These are phyloP conservation scores for Nowickia ferox DNA, from an alignment of 2,888 invertebrate genomes.

Conservation along the genomic window DNA sequence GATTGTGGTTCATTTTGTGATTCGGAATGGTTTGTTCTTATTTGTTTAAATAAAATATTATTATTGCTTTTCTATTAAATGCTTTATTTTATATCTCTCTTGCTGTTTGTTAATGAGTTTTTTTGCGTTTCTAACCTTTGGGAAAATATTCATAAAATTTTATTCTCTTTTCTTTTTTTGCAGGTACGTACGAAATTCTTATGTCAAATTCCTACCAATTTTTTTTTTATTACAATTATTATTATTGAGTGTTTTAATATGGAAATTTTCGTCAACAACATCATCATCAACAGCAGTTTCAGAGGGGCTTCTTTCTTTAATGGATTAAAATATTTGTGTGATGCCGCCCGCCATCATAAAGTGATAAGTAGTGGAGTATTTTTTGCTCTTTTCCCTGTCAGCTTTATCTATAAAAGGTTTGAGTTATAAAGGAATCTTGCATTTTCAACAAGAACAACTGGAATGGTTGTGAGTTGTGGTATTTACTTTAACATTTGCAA, in stretches of 20 bases:
- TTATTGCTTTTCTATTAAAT: neutral
- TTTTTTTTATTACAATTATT: conserved; percentile 23
- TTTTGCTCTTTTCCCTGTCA: neutral
- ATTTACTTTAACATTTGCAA: neutral
- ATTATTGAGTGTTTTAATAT: neutral
- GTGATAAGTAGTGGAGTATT: conserved; percentile 40
- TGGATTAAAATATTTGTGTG: conserved; percentile 28
- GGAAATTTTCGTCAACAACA: conserved; percentile 32
- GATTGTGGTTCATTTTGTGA: conserved; percentile 67
- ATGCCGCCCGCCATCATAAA: conserved; percentile 4
- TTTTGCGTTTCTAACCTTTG: neutral
- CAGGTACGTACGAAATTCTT: conserved; percentile 64
- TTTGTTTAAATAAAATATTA: neutral
- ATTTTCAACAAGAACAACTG: neutral
- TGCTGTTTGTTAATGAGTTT: neutral
- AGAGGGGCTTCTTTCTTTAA: neutral
- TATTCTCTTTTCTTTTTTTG: conserved; percentile 30
- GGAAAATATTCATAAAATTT: conserved; percentile 37
- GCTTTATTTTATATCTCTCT: neutral
- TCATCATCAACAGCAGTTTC: neutral
- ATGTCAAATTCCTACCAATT: conserved; percentile 1
- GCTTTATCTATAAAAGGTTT: neutral
- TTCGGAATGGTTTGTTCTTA: conserved; percentile 51
- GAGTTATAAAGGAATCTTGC: neutral
- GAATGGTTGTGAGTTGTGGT: neutral